Conservation (phyloP, 2,113 vertebrate species). For the Brachirus orientalis region DNA sequence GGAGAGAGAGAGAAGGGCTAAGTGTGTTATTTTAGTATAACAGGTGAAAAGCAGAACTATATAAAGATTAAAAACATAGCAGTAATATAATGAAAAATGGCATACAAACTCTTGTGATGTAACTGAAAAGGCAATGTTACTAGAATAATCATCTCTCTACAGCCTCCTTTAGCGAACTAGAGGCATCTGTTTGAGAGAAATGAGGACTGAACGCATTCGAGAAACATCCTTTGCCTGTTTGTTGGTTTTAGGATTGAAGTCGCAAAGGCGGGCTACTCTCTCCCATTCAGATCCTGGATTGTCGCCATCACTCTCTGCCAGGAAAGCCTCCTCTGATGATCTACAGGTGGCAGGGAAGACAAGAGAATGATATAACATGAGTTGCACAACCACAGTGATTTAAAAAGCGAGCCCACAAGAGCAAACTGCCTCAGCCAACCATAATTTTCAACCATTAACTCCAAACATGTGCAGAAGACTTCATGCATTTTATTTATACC, state of each 20-base stretch:
- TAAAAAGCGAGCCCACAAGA: neutral
- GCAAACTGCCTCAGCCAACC: conserved; percentile 17
- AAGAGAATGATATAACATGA: neutral
- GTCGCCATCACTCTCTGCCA: conserved; percentile 91
- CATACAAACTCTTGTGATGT: conserved; percentile 48
- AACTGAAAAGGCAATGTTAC: conserved; percentile 65
- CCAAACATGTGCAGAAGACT: neutral
- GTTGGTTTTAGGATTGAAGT: conserved; percentile 99
- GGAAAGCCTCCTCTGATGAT: conserved; percentile 93
- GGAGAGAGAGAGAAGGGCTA: conserved; percentile 15
- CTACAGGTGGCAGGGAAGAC: conserved; percentile 67
- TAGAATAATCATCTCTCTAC: conserved; percentile 17
- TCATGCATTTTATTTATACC: conserved; percentile 52
- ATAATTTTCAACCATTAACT: too few species aligned
- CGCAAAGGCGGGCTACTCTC: conserved; percentile 95
- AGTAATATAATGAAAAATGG: conserved; percentile 40
- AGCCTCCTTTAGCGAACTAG: conserved; percentile 86
- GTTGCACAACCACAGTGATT: neutral
- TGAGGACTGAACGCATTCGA: conserved; percentile 96
- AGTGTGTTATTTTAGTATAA: conserved; percentile 34
- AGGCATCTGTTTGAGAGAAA: conserved; percentile 96
- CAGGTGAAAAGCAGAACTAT: conserved; percentile 44
- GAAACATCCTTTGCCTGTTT: conserved; percentile 98
- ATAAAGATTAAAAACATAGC: conserved; percentile 50
- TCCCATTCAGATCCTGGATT: conserved; percentile 94